These are phyloP conservation scores for Heliconius hermathena DNA, from an alignment of 1,140 invertebrate species.

Conservation along the genomic window DNA sequence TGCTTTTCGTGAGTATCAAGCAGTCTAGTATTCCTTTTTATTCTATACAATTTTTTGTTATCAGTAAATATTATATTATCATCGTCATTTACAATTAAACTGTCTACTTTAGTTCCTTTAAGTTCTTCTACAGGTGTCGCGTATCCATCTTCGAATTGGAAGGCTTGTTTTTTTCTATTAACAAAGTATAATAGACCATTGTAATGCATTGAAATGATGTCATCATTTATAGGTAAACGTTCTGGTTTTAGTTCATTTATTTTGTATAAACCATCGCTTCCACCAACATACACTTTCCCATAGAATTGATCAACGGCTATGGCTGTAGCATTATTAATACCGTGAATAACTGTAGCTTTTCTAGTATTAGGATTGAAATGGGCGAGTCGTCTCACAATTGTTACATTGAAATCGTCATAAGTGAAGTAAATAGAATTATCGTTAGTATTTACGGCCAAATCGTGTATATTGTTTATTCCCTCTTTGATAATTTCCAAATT, in stretches of 20 bases:
- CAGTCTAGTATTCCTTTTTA: conserved; percentile 61
- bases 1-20: conserved; percentile 59
- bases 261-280: conserved; percentile 62
- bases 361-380: conserved; percentile 52
- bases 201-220: conserved; percentile 55
- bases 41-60: conserved; percentile 56
- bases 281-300: conserved; percentile 65
- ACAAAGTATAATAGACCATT: conserved; percentile 60
- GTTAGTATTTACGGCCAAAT: conserved; percentile 53
- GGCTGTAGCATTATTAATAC: conserved; percentile 61
- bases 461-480: conserved; percentile 59
- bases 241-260: conserved; percentile 60
- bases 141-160: conserved; percentile 59
- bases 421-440: conserved; percentile 65
- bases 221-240: conserved; percentile 57
- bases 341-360: conserved; percentile 52
- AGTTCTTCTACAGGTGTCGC: conserved; percentile 51
- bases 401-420: conserved; percentile 52
- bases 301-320: conserved; percentile 58
- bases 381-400: conserved; percentile 47
- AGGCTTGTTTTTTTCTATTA: conserved; percentile 53
- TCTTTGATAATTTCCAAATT: conserved; percentile 62
- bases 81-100: conserved; percentile 63
- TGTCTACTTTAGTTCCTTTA: conserved; percentile 49
- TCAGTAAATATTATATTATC: conserved; percentile 64